phyloP scores from a whole-genome alignment of 2,888 invertebrate genomes.

The Ecliptopera silaceata region DNA sequence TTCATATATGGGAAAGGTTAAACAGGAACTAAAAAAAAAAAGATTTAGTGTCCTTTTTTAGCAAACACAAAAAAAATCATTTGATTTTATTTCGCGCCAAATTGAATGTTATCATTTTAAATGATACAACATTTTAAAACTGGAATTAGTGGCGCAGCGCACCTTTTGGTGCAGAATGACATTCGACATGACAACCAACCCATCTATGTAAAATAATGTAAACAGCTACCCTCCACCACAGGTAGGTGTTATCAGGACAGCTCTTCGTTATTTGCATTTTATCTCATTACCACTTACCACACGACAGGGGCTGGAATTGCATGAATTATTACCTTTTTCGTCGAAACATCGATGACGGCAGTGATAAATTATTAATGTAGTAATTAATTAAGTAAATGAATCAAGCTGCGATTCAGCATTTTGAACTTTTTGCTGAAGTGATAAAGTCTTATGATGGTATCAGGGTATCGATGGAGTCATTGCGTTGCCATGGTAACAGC shows the following conservation, averaged over 20 bases:
- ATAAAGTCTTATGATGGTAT: conserved; percentile 5
- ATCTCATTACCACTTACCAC: not conserved
- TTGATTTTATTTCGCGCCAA: too few relatives aligned
- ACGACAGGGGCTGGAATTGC: conserved; percentile 12
- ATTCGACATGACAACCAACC: too few relatives aligned
- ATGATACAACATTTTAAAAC: too few relatives aligned
- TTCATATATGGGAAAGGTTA: too few relatives aligned
- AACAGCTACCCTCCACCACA: not conserved
- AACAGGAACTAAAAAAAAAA: too few relatives aligned
- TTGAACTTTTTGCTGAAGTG: not conserved
- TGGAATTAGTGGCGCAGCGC: too few relatives aligned
- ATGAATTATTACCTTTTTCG: conserved; percentile 22
- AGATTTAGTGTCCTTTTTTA: too few relatives aligned
- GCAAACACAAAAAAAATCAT: too few relatives aligned
- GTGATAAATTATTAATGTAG: conserved; percentile 23
- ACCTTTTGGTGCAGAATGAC: too few relatives aligned
- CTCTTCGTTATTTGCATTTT: not conserved
- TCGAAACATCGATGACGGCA: conserved; percentile 18
- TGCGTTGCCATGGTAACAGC: conserved; percentile 52
- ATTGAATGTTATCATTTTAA: too few relatives aligned
- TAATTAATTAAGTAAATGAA: conserved; percentile 26
- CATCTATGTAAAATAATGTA: conserved; percentile 8
- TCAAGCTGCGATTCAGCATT: conserved; percentile 2
- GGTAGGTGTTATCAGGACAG: conserved; percentile 2
- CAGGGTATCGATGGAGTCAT: conserved; percentile 30